Evolutionary conservation across 2,113 vertebrate species (phyloP).

Genomic region (Nansenia antarctica): DNA sequence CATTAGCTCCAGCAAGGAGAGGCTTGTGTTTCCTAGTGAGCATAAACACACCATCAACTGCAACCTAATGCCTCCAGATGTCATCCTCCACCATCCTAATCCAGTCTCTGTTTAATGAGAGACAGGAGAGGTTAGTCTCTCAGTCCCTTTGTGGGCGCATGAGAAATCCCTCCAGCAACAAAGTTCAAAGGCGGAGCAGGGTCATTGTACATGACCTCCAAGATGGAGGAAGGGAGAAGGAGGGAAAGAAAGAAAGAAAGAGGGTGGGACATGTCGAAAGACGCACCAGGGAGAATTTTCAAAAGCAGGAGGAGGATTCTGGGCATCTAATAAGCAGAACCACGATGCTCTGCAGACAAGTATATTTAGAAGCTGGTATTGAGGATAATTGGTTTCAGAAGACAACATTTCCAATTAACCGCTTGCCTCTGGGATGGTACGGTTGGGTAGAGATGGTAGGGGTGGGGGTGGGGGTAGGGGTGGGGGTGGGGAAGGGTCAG

Average conservation of each 20-base stretch:
- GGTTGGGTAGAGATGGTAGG: constrained; percentile 36
- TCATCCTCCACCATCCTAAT: constrained; percentile 19
- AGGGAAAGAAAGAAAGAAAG: neutral
- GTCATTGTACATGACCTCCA: constrained; percentile 36
- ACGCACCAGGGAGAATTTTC: neutral
- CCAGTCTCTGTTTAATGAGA: constrained; percentile 28
- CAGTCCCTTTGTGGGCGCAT: constrained; percentile 17
- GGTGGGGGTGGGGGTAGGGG: constrained; percentile 42
- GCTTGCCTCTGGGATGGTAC: constrained; percentile 51
- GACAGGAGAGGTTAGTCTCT: neutral
- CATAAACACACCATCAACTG: constrained; percentile 22
- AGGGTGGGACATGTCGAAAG: neutral
- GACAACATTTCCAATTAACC: constrained; percentile 74
- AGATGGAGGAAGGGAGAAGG: constrained; percentile 13
- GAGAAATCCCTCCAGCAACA: constrained; percentile 18
- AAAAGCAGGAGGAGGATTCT: neutral
- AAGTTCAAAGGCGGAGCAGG: constrained; percentile 30
- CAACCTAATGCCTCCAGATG: constrained; percentile 12
- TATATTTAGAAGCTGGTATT: constrained; percentile 71
- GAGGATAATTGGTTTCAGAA: constrained; percentile 72
- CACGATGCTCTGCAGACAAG: constrained; percentile 43
- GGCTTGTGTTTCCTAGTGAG: constrained; percentile 13
- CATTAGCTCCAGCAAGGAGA: constrained; percentile 31
- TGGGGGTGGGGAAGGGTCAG: constrained; percentile 33
- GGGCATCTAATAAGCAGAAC: constrained; percentile 25